These are phyloP conservation scores for Dipodomys spectabilis DNA, from an alignment of 2,113 vertebrate genomes.

Conservation along the genomic window DNA sequence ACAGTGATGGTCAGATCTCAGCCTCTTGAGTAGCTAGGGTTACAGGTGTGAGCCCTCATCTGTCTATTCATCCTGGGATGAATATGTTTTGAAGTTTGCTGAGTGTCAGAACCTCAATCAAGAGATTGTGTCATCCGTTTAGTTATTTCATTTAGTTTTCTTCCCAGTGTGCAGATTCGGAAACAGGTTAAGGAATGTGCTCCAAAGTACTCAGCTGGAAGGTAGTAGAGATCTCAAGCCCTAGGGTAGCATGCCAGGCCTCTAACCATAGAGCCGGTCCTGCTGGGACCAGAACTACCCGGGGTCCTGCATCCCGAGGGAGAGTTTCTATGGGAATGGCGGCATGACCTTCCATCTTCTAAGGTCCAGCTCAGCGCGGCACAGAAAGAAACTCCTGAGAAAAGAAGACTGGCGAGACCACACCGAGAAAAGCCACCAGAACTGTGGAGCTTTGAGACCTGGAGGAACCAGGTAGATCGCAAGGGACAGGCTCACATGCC, in stretches of 20 bases:
- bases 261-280: background rate
- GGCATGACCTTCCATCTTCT: background rate
- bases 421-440: accelerated
- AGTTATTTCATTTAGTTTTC: background rate
- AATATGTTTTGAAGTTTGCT: background rate
- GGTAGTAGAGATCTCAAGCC: too few species aligned
- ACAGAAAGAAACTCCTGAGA: background rate
- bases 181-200: background rate
- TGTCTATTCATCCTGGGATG: background rate
- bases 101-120: background rate
- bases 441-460: background rate
- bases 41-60: background rate
- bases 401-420: background rate
- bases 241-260: background rate
- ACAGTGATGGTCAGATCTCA: too few species aligned
- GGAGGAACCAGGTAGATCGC: background rate
- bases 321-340: too few species aligned
- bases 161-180: background rate
- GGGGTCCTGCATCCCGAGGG: too few species aligned
- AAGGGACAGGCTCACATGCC: background rate
- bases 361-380: background rate
- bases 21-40: too few species aligned
- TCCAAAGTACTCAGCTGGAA: background rate
- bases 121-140: background rate
- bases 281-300: background rate